Base-by-base conservation (phyloP, 2,888 invertebrate genomes). In the Coleophora flavipennella region DNA sequence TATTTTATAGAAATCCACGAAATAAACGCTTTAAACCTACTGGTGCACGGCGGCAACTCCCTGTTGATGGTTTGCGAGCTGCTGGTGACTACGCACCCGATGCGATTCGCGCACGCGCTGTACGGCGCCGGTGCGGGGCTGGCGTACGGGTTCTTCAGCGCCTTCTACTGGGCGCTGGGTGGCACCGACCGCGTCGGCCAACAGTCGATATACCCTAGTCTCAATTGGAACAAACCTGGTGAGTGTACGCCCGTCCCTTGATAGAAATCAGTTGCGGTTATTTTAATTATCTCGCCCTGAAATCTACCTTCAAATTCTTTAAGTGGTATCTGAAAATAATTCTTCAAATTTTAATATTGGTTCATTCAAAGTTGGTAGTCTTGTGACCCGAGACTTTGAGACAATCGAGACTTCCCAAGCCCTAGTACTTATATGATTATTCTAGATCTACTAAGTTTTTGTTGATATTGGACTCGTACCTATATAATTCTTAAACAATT, bases 31-130 rank as follows among this genome's bases (percentile, higher is more conserved):
- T 75, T 92, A 32, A 94, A 93, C 67, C 68, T 92, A 12, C 77
- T 92, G 38, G 88, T 91, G 0, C 95, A 95, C 67, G 91, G 89
- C 9, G 87, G 89, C 46, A 95, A 95, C 75, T 91, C 92, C 0
- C 53, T 91, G 8, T 72, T 92, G 46, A 92, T 94, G 89, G 63
- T 93, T 31, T 46, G 89, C 3, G 95, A 95, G 71, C 66, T 94
- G 34, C 85, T 86, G 40, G 75, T 94, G 37, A 90, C 91, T 8
- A 87, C 89, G 28, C 91, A 93, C 62, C 94, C 95, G 0, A 73
- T 93, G 35, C 86, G 90, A 25, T 68, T 92, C 31, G 77, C 90
- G 25, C 89, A 90, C 53, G 87, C 88, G 31, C 83, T 90, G 62
- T 88, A 89, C 73, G 87, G 89, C 31, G 78, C 89, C 1, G 61